Evolutionary conservation across 2,888 invertebrate species (phyloP).

Genomic region (Cartodere bifasciata): DNA sequence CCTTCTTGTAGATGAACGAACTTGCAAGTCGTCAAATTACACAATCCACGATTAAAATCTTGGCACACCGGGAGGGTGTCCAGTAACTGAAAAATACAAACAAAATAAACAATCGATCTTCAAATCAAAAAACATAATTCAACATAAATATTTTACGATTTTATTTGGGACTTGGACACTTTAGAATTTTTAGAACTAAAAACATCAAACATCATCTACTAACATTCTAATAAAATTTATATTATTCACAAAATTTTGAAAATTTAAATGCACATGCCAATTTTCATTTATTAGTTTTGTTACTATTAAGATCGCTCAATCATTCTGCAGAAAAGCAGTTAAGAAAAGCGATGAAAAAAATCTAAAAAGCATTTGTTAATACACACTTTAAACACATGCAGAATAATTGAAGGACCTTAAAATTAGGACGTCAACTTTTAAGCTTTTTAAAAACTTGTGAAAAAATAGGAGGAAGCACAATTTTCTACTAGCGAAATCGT

Average conservation of each 20-base stretch:
- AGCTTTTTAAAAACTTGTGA: constrained; percentile 2
- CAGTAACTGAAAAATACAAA: constrained; percentile 80
- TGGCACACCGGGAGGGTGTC: constrained; percentile 99
- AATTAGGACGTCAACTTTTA: constrained; percentile 6
- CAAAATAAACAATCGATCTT: constrained; percentile 2
- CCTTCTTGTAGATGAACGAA: constrained; percentile 97
- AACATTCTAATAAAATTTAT: constrained; percentile 18
- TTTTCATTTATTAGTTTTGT: constrained; percentile 13
- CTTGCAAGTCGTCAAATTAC: constrained; percentile 94
- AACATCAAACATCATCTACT: constrained; percentile 31
- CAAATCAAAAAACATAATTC: constrained; percentile 3
- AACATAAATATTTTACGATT: constrained; percentile 2
- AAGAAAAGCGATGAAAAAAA: constrained; percentile 28
- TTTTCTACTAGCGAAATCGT: constrained; percentile 17
- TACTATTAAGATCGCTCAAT: constrained; percentile 26
- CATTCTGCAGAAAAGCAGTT: constrained; percentile 31
- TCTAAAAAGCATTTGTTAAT: constrained; percentile 28
- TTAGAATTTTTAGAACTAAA: constrained; percentile 10
- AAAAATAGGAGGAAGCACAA: constrained; percentile 18
- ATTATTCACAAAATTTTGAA: constrained; percentile 20
- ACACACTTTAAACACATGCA: constrained; percentile 30
- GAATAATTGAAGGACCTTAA: constrained; percentile 36
- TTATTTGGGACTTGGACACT: too few species aligned
- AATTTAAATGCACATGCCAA: constrained; percentile 29
- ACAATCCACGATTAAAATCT: constrained; percentile 98